Evolutionary conservation across 2,797 vertebrate genomes (phyloP).

Genomic region (Numenius phaeopus): DNA sequence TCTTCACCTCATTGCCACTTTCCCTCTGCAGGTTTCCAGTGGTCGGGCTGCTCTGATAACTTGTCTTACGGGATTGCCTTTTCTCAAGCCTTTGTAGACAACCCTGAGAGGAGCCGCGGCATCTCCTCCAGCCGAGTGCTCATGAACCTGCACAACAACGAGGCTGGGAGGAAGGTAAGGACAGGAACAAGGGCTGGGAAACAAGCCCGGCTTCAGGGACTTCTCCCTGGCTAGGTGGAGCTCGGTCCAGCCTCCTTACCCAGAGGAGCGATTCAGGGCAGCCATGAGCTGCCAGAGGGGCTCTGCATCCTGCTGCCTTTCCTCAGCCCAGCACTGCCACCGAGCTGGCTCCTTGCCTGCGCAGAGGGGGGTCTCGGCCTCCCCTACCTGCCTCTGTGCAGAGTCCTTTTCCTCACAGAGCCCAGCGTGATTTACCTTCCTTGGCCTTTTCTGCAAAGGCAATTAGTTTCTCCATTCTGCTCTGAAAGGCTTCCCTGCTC

Average conservation of each 20-base stretch:
- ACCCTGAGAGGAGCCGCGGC: slow-evolving; percentile 80
- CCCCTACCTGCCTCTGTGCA: not conserved
- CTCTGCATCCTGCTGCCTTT: not conserved
- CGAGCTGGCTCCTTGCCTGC: not conserved
- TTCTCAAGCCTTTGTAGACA: slow-evolving; percentile 87
- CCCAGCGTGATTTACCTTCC: not conserved
- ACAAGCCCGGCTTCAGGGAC: not conserved
- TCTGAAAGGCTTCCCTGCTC: not conserved
- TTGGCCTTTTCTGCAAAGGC: not conserved
- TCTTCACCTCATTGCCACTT: not conserved
- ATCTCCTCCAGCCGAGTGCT: slow-evolving; percentile 79
- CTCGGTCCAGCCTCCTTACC: not conserved
- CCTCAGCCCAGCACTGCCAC: not conserved
- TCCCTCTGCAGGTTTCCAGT: slow-evolving; percentile 82
- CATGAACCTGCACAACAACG: slow-evolving; percentile 86
- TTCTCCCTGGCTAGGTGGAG: not conserved
- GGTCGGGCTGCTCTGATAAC: slow-evolving; percentile 88
- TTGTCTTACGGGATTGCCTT: slow-evolving; percentile 83
- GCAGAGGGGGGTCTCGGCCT: rapidly evolving
- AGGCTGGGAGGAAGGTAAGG: slow-evolving; percentile 83
- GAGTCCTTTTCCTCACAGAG: not conserved
- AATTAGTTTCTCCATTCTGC: not conserved
- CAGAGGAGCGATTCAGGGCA: not conserved
- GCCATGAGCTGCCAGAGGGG: not conserved
- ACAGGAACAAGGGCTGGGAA: not conserved